Conservation (phyloP, 2,113 vertebrate species). For the Suricata suricatta region DNA sequence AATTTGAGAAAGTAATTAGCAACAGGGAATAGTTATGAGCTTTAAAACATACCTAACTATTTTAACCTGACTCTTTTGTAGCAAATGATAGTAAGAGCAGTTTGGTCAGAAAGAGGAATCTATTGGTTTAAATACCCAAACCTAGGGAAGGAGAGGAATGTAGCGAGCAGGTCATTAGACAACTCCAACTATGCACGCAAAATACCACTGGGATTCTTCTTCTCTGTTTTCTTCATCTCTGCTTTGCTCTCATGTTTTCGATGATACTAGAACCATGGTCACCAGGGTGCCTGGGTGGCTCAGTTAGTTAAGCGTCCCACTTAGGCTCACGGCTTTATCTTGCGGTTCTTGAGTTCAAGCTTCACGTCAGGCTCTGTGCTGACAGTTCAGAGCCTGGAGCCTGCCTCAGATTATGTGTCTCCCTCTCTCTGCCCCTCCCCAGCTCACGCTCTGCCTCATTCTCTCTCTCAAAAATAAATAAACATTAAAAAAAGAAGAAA, state of each 20-base stretch:
- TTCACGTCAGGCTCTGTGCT: no score
- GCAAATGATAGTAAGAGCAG: not conserved
- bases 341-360: no score
- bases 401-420: no score
- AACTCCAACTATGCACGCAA: not conserved
- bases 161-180: not conserved
- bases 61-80: not conserved
- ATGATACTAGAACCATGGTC: not conserved
- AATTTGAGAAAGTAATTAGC: slow-evolving; percentile 31
- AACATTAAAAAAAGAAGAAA: no score
- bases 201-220: not conserved
- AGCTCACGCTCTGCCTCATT: no score
- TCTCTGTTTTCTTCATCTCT: not conserved
- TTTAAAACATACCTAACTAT: slow-evolving; percentile 41
- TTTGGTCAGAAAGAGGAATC: not conserved
- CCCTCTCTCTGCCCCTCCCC: no score
- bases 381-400: no score
- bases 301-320: no score
- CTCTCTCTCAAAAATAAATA: no score
- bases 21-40: not conserved
- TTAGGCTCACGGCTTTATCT: no score
- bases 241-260: not conserved
- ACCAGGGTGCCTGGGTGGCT: not conserved
- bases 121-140: not conserved
- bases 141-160: not conserved